Conservation (phyloP, 2,113 vertebrate species). For the Delphinapterus leucas region DNA sequence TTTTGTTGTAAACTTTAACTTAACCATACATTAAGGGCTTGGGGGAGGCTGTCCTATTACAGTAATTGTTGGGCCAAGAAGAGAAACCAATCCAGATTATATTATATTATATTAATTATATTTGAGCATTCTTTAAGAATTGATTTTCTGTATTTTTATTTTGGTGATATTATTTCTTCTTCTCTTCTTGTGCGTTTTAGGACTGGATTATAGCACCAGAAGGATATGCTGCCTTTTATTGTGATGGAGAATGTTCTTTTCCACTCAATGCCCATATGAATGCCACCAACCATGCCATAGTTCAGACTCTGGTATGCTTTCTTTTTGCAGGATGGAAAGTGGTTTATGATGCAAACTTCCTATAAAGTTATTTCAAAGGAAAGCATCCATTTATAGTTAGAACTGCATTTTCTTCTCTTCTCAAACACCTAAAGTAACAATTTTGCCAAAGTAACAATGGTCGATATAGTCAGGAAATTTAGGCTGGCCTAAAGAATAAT, state of each 20-base stretch:
- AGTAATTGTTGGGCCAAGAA: background rate
- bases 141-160: background rate
- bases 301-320: constrained; percentile 94
- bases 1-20: constrained; percentile 5
- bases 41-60: background rate
- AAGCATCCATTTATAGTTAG: background rate
- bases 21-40: background rate
- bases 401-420: background rate
- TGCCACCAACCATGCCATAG: constrained; percentile 98
- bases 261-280: constrained; percentile 99
- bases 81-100: background rate
- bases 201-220: constrained; percentile 99
- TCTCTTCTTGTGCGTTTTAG: constrained; percentile 76
- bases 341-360: background rate
- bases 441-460: background rate
- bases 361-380: background rate
- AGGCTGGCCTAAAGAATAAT: background rate
- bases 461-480: background rate
- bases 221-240: constrained; percentile 98
- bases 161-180: background rate
- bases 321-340: background rate
- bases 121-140: background rate
- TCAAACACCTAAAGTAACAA: background rate
- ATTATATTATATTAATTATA: background rate
- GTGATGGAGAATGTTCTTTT: constrained; percentile 98